Evolutionary conservation across 2,797 vertebrate species (phyloP), one percentile per base, ranked within the genome.

Genomic region (Gymnodraco acuticeps): DNA sequence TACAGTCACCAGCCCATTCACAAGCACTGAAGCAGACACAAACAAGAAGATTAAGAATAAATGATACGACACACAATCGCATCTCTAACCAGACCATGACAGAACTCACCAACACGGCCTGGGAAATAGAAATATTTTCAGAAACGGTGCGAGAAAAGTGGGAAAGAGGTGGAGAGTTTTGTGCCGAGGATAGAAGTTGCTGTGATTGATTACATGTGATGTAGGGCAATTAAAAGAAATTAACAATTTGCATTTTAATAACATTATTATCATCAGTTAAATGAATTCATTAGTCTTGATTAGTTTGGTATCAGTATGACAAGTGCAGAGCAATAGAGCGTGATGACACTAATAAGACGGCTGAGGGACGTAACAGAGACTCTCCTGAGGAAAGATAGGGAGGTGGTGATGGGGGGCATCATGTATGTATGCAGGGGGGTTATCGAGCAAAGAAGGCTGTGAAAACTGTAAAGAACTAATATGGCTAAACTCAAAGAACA

Each of bases 241-340:
- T 93, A 97, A 95, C 92, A 91, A 97, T 98, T 99, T 98, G 96
- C 97, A 98, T 99, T 97, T 99, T 98, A 98, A 98, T 98, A 96
- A 95, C 96, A 94, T 96, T 96, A 94, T 97, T 96, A 96, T 95
- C 95, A 93, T 95, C 95, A 96, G 93, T 93, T 96, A 96, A 96
- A 97, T 96, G 58, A 95, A 96, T 96, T 95, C 95, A 98, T 99
- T 98, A 97, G 96, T 98, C 96, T 97, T 96, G 96, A 97, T 98
- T 99, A 97, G 92, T 93, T 95, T 92, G 77, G 82, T 94, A 94
- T 94, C 88, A 90, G 90, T 91, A 77, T 94, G 94, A 95, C 93
- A 94, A 91, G 91, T 91, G 88, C 83, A 87, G 82, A 94, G 94
- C 93, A 93, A 56, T 85, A 85, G 95, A 95, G 93, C 95, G 87